A percentile compares a stretch with the other conserved stretches of the same genome.
Conservation (phyloP, 2,888 invertebrate genomes). For the Andrena marginata region DNA sequence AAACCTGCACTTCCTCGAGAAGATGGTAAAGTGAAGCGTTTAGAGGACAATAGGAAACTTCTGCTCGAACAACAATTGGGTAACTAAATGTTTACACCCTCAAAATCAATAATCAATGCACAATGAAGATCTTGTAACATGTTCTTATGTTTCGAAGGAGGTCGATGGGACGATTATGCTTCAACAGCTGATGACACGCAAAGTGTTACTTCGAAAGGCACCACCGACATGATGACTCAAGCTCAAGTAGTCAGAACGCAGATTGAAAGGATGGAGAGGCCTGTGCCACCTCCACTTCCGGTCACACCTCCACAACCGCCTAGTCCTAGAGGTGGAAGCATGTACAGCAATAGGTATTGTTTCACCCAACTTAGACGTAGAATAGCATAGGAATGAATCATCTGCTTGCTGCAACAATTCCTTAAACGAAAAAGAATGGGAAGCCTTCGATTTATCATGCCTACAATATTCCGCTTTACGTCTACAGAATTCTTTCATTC, state of each 20-base stretch:
- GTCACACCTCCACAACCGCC: conserved; percentile 85
- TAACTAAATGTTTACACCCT: conserved; percentile 24
- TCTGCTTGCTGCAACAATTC: too few relatives aligned
- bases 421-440: too few relatives aligned
- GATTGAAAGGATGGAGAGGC: conserved; percentile 88
- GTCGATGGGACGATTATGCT: conserved; percentile 84
- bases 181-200: conserved; percentile 83
- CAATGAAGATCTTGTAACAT: background rate
- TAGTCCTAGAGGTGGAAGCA: conserved; percentile 85
- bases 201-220: conserved; percentile 83
- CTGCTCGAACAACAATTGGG: conserved; percentile 94
- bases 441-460: too few relatives aligned
- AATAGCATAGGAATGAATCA: conserved; percentile 1
- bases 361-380: background rate
- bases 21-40: conserved; percentile 89
- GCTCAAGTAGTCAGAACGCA: conserved; percentile 86
- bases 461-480: too few relatives aligned
- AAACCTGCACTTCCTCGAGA: conserved; percentile 88
- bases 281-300: conserved; percentile 87
- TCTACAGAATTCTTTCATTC: too few relatives aligned
- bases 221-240: conserved; percentile 84
- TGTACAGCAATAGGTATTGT: conserved; percentile 85
- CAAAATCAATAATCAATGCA: background rate
- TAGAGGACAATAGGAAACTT: conserved; percentile 94
- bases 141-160: conserved; percentile 70